Evolutionary conservation across 2,113 vertebrate genomes (phyloP).

Genomic region (Clarias macrocephalus): DNA sequence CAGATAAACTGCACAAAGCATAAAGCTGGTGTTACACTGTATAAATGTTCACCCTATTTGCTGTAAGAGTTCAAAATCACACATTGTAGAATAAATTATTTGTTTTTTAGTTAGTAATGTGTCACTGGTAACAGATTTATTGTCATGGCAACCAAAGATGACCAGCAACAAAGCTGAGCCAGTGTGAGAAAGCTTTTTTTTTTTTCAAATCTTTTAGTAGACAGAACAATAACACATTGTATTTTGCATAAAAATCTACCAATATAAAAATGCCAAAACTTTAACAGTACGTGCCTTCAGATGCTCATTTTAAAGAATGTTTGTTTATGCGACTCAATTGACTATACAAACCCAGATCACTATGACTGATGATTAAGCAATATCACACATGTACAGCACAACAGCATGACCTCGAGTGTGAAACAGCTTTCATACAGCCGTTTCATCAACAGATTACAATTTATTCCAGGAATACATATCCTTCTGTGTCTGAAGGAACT

Average conservation of each 20-base stretch:
- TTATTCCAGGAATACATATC: too few species aligned
- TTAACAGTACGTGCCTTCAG: background rate
- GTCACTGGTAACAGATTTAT: background rate
- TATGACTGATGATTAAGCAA: background rate
- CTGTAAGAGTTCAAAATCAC: background rate
- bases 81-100: background rate
- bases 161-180: too few species aligned
- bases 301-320: background rate
- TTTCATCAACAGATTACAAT: too few species aligned
- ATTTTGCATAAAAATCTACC: background rate
- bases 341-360: background rate
- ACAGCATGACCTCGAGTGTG: too few species aligned
- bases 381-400: too few species aligned
- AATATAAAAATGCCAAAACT: background rate
- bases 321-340: background rate
- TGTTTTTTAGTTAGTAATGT: background rate
- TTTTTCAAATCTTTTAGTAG: background rate
- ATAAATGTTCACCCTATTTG: background rate
- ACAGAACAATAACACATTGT: background rate
- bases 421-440: too few species aligned
- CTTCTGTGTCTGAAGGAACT: too few species aligned
- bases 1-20: background rate
- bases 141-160: background rate
- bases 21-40: background rate
- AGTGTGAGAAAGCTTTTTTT: background rate